Evolutionary conservation across 2,888 invertebrate genomes (phyloP), one percentile per base, ranked within the genome.

Genomic region (Stenoptilia bipunctidactyla): DNA sequence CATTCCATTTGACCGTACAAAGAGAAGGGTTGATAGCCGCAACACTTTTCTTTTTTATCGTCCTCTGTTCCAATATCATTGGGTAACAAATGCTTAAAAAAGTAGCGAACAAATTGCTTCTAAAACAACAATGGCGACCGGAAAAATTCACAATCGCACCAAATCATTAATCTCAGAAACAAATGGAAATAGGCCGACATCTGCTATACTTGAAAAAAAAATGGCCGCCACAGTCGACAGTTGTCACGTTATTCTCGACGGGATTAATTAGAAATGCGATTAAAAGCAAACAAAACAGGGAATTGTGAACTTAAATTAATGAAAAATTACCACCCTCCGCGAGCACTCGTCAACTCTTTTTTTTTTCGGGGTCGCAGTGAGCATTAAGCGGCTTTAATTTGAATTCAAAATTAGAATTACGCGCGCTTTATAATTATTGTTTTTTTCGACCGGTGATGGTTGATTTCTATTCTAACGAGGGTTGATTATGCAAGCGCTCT

Each of bases 181-280:
- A 83, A 83, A 82, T 82, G 82, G 82, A 82, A 83, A 82, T 83
- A 79, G 79, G 70, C 75, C 80, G 80, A 80, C 82, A 82, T 82
- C 82, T 82, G 82, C 79, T 80, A 71, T 80, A 76, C 75, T 72
- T 67, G 61, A 67, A 67, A 73, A 76, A 64, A 60, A 82, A 82
- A 82, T 79, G 74, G 75, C 74, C 62, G 74, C 70, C 71, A 75
- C 77, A 79, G 82, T 73, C 82, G 80, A 77, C 83, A 83, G 83
- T 83, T 83, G 83, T 83, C 83, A 83, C 82, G 83, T 82, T 83
- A 83, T 83, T 82, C 82, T 82, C 82, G 77, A 72, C 79, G 82
- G 83, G 82, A 83, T 83, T 83, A 83, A 83, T 83, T 83, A 83
- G 82, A 83, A 83, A 83, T 82, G 77, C 82, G 83, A 83, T 83